phyloP scores from a whole-genome alignment of 2,797 vertebrate species.

The Anguilla obscura region DNA sequence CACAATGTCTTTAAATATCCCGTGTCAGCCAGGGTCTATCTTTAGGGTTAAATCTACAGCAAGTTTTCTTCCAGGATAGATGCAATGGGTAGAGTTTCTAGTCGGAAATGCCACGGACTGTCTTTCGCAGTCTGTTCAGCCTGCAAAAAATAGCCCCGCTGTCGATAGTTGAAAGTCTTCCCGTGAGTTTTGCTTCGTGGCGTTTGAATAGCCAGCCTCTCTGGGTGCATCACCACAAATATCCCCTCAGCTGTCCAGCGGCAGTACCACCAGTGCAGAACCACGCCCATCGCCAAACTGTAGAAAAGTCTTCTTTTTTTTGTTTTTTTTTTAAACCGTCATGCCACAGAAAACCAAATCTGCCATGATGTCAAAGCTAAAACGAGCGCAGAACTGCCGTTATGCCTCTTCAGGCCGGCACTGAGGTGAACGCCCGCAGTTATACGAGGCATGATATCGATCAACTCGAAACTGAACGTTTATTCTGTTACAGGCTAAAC shows the following conservation, averaged over 20 bases:
- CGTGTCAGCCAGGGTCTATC: background rate
- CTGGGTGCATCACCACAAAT: conserved; percentile 18
- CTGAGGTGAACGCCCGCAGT: background rate
- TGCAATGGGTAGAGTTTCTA: background rate
- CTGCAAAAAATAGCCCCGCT: conserved; percentile 16
- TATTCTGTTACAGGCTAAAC: background rate
- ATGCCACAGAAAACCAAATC: background rate
- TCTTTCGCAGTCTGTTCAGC: background rate
- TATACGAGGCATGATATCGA: background rate
- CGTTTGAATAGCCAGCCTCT: background rate
- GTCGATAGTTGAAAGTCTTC: background rate
- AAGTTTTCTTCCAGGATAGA: conserved; percentile 3
- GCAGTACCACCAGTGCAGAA: background rate
- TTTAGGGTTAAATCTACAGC: background rate
- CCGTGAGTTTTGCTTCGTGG: conserved; percentile 23
- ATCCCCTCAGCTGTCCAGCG: conserved; percentile 26
- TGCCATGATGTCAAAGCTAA: background rate
- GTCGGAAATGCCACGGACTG: background rate
- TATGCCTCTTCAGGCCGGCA: background rate
- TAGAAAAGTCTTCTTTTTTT: background rate
- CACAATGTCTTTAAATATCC: conserved; percentile 17
- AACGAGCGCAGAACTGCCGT: background rate
- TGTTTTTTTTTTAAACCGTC: background rate
- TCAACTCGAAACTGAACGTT: background rate
- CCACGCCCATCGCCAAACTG: background rate